A percentile compares a stretch with the other conserved stretches of the same genome.
Conservation (phyloP, 2,888 invertebrate genomes). For the Drosophila tanythrix region DNA sequence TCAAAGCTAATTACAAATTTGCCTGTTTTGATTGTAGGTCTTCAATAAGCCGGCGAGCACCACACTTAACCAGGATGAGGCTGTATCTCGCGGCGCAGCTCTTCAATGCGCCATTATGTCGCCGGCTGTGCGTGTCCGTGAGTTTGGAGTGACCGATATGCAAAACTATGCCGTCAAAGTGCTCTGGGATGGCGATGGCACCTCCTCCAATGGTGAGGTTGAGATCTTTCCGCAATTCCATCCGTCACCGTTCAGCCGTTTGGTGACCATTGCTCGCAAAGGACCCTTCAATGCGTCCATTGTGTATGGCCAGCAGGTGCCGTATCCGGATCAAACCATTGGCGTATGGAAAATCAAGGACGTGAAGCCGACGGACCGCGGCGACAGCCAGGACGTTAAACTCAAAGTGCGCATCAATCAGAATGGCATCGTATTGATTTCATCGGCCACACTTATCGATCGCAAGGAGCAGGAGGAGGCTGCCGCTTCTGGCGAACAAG, state of each 20-base stretch:
- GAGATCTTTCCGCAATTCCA: slow-evolving; percentile 96
- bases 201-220: slow-evolving; percentile 89
- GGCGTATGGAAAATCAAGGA: slow-evolving; percentile 93
- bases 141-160: slow-evolving; percentile 96
- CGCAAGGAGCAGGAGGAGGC: slow-evolving; percentile 87
- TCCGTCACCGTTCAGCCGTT: slow-evolving; percentile 95
- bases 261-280: slow-evolving; percentile 96
- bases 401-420: slow-evolving; percentile 97
- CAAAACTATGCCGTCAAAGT: slow-evolving; percentile 95
- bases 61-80: slow-evolving; percentile 99
- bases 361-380: slow-evolving; percentile 93
- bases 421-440: slow-evolving; percentile 95
- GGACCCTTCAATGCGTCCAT: slow-evolving; percentile 95
- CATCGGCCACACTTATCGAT: slow-evolving; percentile 93
- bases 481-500: slow-evolving; percentile 62
- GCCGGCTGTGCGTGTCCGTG: slow-evolving; percentile 98
- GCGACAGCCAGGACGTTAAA: slow-evolving; percentile 97
- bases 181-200: slow-evolving; percentile 91
- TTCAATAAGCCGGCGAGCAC: slow-evolving; percentile 95
- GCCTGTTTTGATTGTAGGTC: slow-evolving; percentile 84
- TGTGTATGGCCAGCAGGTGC: slow-evolving; percentile 91
- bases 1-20: neutral
- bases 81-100: slow-evolving; percentile 98
- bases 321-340: slow-evolving; percentile 91
- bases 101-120: slow-evolving; percentile 98